Percentiles rank a stretch among this genome's conserved stretches.
Conservation (phyloP, 2,888 invertebrate genomes). For the Uropetala carovei region DNA sequence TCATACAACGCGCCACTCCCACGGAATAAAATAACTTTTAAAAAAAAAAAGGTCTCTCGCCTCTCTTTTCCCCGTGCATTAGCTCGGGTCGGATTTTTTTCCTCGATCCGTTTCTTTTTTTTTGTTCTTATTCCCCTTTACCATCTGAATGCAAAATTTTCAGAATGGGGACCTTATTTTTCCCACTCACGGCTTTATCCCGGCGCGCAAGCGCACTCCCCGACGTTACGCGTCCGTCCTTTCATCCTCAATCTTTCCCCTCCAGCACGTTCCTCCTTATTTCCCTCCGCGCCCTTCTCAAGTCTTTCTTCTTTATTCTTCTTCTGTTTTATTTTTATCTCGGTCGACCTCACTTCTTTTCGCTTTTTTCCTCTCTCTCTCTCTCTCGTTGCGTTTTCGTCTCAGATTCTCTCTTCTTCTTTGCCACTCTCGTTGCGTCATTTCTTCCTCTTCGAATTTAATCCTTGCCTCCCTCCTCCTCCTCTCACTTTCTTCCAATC, state of each 20-base stretch:
- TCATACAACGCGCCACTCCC: not conserved
- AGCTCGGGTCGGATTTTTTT: not conserved
- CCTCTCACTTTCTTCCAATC: not conserved
- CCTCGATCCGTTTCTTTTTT: not conserved
- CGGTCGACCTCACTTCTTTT: too few relatives aligned
- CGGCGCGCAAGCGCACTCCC: too few relatives aligned
- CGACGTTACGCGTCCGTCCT: not conserved
- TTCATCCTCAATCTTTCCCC: not conserved
- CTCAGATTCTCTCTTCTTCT: not conserved
- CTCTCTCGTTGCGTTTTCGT: not conserved
- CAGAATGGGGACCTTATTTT: not conserved
- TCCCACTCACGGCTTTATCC: too few relatives aligned
- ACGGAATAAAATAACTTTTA: not conserved
- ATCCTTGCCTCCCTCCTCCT: not conserved
- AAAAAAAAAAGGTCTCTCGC: not conserved
- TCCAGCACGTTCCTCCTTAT: not conserved
- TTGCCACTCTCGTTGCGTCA: not conserved
- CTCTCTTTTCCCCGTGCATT: not conserved
- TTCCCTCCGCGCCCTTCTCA: not conserved
- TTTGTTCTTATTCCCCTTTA: not conserved
- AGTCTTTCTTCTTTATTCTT: not conserved
- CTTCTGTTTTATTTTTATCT: too few relatives aligned
- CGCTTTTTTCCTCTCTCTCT: too few relatives aligned
- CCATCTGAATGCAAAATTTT: constrained; percentile 1
- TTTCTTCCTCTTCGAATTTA: constrained; percentile 15